Evolutionary conservation across 2,888 invertebrate species (phyloP).

Genomic region (Smittia aterrima): DNA sequence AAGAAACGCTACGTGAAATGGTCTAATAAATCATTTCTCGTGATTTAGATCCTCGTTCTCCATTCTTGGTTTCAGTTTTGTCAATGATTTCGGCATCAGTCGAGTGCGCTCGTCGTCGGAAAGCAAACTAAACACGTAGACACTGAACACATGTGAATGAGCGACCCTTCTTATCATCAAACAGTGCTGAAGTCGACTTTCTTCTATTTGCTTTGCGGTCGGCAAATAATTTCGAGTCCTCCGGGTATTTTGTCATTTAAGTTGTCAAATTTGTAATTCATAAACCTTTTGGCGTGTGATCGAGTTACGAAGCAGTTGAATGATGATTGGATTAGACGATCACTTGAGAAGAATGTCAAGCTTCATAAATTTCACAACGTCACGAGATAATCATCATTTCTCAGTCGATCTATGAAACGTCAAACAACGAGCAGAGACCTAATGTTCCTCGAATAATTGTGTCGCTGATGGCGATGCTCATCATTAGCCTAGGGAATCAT

Average conservation of each 20-base stretch:
- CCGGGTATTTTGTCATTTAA: conserved; percentile 31
- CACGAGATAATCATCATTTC: neutral
- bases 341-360: neutral
- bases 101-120: neutral
- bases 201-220: neutral
- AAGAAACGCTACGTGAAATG: conserved; percentile 26
- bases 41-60: conserved; percentile 39
- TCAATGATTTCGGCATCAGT: conserved; percentile 30
- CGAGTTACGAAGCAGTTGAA: neutral
- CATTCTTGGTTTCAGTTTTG: conserved; percentile 1
- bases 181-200: conserved; percentile 8
- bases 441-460: neutral
- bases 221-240: conserved; percentile 28
- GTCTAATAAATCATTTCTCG: conserved; percentile 34
- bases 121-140: neutral
- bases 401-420: neutral
- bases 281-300: conserved; percentile 18
- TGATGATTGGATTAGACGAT: conserved; percentile 2
- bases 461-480: neutral
- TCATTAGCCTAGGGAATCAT: neutral
- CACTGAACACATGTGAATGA: conserved; percentile 9
- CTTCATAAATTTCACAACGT: neutral
- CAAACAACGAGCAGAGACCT: no score
- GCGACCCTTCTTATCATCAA: conserved; percentile 10
- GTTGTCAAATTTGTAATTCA: conserved; percentile 30